These are phyloP conservation scores for Chionoecetes opilio DNA, from an alignment of 1,140 invertebrate species.

Conservation along the genomic window DNA sequence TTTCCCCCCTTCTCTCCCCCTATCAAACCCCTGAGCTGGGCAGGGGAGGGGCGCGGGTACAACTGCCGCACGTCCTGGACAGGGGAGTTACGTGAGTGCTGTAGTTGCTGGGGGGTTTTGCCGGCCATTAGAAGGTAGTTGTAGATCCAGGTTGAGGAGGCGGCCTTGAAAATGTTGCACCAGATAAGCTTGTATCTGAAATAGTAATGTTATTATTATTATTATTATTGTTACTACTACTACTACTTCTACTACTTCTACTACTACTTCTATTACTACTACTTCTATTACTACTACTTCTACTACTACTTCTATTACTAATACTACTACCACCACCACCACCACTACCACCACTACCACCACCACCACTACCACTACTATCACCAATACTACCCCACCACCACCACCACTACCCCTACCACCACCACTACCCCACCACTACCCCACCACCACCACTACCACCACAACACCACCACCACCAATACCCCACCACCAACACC, in stretches of 20 bases:
- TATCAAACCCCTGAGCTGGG: constrained; percentile 55
- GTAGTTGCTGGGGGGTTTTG: constrained; percentile 82
- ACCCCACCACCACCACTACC: not conserved
- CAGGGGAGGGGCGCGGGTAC: constrained; percentile 39
- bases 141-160: constrained; percentile 94
- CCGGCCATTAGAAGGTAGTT: constrained; percentile 87
- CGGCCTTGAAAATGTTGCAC: constrained; percentile 94
- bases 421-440: not conserved
- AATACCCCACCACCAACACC: not conserved
- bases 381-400: not conserved
- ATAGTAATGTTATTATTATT: no score
- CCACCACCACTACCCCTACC: not conserved
- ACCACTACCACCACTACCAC: not conserved
- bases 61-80: constrained; percentile 12
- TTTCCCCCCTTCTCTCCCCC: not conserved
- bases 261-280: no score
- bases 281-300: not conserved
- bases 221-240: no score
- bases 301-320: no score
- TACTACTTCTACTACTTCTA: no score
- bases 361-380: not conserved
- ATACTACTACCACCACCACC: no score
- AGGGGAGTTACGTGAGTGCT: not conserved
- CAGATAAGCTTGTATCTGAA: constrained; percentile 88
- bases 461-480: not conserved